These are phyloP conservation scores for Bradypus variegatus DNA, from an alignment of 2,797 vertebrate genomes.

Conservation along the genomic window DNA sequence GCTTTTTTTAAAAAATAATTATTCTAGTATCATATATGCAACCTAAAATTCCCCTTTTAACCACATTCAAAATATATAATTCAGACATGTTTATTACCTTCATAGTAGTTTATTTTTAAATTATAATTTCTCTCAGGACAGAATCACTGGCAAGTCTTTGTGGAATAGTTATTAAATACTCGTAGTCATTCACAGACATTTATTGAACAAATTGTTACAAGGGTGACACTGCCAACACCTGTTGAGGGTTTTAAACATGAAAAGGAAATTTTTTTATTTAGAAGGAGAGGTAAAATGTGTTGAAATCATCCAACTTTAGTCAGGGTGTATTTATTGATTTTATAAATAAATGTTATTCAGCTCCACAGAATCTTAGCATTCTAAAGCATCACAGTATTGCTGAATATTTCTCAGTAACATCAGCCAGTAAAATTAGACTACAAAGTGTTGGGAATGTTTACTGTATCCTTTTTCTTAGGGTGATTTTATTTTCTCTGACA, in stretches of 20 bases:
- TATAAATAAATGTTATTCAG: slow-evolving; percentile 33
- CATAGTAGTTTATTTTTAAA: slow-evolving; percentile 49
- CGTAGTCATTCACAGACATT: slow-evolving; percentile 54
- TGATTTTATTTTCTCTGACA: slow-evolving; percentile 39
- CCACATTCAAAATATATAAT: background rate
- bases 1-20: no score
- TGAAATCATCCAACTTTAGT: background rate
- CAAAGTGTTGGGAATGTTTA: slow-evolving; percentile 4
- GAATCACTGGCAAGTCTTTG: slow-evolving; percentile 58
- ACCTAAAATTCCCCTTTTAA: background rate
- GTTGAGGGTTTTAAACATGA: slow-evolving; percentile 1
- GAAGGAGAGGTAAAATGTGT: background rate
- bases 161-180: slow-evolving; percentile 66
- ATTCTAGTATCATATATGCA: background rate
- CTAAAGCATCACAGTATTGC: background rate
- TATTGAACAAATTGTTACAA: slow-evolving; percentile 20
- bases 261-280: background rate
- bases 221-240: background rate
- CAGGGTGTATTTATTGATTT: background rate
- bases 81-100: background rate
- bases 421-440: slow-evolving; percentile 14
- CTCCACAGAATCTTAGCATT: background rate
- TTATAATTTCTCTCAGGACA: slow-evolving; percentile 55
- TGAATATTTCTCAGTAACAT: slow-evolving; percentile 18
- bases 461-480: slow-evolving; percentile 13